Conservation (phyloP, 1,140 invertebrate genomes). For the Epicauta chinensis region DNA sequence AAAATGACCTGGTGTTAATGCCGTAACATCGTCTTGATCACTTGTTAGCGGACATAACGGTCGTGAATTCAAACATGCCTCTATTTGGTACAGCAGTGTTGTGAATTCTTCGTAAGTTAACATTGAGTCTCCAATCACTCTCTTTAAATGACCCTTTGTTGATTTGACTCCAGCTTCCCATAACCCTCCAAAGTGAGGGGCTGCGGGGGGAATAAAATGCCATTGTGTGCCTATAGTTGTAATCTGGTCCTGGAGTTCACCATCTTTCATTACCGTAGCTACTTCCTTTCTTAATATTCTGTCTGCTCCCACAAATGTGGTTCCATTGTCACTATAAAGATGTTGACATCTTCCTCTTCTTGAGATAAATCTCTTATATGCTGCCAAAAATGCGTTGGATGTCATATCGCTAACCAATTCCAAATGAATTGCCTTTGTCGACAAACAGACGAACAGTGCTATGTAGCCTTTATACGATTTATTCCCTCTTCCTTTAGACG, state of each 20-base stretch:
- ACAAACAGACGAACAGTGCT: conserved; percentile 19
- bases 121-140: neutral
- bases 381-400: conserved; percentile 28
- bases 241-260: no score
- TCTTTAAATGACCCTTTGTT: neutral
- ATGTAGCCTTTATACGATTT: conserved; percentile 30
- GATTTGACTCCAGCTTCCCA: neutral
- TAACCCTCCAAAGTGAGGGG: neutral
- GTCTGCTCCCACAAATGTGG: conserved; percentile 31
- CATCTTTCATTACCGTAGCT: no score
- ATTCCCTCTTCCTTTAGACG: conserved; percentile 10
- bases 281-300: no score
- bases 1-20: conserved; percentile 22
- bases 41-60: neutral
- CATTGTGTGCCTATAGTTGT: no score
- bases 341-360: conserved; percentile 15
- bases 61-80: conserved; percentile 2
- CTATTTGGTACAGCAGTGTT: neutral
- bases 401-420: conserved; percentile 33
- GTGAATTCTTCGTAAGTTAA: conserved; percentile 1
- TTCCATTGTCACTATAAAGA: conserved; percentile 29
- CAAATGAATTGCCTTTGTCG: conserved; percentile 33
- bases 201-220: neutral
- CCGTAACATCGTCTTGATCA: neutral
- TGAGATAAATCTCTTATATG: conserved; percentile 31